Percentiles rank a stretch among this genome's conserved stretches.
phyloP scores from a whole-genome alignment of 2,888 invertebrate genomes.

The Corythucha ciliata region DNA sequence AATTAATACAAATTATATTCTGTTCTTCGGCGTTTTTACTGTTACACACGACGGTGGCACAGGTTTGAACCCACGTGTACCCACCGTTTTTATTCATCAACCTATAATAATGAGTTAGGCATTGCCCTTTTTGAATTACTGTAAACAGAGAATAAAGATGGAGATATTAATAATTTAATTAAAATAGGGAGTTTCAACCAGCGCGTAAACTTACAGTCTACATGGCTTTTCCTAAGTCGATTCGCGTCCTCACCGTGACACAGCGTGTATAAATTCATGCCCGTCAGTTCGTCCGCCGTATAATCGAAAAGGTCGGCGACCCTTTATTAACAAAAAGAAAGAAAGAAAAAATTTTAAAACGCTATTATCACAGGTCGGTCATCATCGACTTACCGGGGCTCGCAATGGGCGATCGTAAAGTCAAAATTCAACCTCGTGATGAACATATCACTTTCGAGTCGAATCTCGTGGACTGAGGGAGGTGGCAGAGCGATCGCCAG shows the following conservation, averaged over 20 bases:
- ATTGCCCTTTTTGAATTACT: conserved; percentile 96
- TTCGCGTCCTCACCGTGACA: conserved; percentile 95
- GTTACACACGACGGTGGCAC: conserved; percentile 92
- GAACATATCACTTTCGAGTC: conserved; percentile 91
- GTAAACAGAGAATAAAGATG: conserved; percentile 42
- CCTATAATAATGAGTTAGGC: conserved; percentile 89
- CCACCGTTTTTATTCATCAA: conserved; percentile 94
- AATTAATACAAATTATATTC: conserved; percentile 94
- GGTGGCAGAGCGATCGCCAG: conserved; percentile 93
- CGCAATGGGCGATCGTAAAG: conserved; percentile 93
- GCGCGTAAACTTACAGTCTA: conserved; percentile 72
- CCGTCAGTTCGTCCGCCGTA: conserved; percentile 84
- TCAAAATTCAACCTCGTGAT: conserved; percentile 93
- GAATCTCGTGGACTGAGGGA: conserved; percentile 92
- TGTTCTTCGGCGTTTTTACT: conserved; percentile 94
- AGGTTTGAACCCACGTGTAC: conserved; percentile 93
- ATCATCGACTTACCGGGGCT: conserved; percentile 65
- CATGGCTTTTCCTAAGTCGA: conserved; percentile 86
- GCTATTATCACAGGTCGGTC: conserved; percentile 1
- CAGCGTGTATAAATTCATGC: conserved; percentile 84
- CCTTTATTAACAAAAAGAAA: conserved; percentile 47
- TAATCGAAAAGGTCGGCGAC: conserved; percentile 89
- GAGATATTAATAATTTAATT: not conserved
- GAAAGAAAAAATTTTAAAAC: not conserved
- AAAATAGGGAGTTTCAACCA: not conserved